Percentiles rank a stretch among this genome's conserved stretches.
Conservation (phyloP, 2,888 invertebrate species). For the Hemicrepidius hirtus region DNA sequence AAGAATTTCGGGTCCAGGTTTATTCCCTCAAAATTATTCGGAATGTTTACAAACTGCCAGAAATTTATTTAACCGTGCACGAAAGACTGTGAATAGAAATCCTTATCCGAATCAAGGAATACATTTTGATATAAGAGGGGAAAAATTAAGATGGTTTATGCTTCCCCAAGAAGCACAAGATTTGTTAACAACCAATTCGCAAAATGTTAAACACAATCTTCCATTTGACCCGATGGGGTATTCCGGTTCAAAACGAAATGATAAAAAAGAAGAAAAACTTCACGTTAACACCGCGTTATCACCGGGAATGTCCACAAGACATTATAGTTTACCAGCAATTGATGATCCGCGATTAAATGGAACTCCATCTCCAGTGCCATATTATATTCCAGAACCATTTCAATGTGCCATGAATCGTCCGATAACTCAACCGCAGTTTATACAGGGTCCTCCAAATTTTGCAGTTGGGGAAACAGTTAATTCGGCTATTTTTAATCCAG, state of each 20-base stretch:
- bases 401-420: slow-evolving; percentile 60
- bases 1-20: slow-evolving; percentile 81
- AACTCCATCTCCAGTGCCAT: slow-evolving; percentile 69
- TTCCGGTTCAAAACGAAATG: slow-evolving; percentile 64
- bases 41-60: slow-evolving; percentile 88
- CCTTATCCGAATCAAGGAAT: slow-evolving; percentile 84
- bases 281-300: slow-evolving; percentile 69
- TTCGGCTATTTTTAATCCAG: slow-evolving; percentile 65
- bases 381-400: slow-evolving; percentile 67
- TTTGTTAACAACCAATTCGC: slow-evolving; percentile 82
- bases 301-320: slow-evolving; percentile 75
- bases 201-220: slow-evolving; percentile 84
- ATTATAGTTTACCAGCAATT: slow-evolving; percentile 81
- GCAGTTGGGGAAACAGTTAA: slow-evolving; percentile 80
- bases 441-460: slow-evolving; percentile 76
- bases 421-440: slow-evolving; percentile 62
- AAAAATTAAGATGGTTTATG: slow-evolving; percentile 90
- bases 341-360: slow-evolving; percentile 73
- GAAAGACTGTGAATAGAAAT: slow-evolving; percentile 84
- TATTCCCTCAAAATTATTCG: slow-evolving; percentile 83
- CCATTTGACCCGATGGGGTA: slow-evolving; percentile 83
- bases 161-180: slow-evolving; percentile 90
- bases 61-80: slow-evolving; percentile 84
- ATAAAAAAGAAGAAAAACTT: slow-evolving; percentile 52
- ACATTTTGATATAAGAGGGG: slow-evolving; percentile 81